Base-by-base conservation (phyloP, 2,888 invertebrate species). In the Arctia plantaginis region DNA sequence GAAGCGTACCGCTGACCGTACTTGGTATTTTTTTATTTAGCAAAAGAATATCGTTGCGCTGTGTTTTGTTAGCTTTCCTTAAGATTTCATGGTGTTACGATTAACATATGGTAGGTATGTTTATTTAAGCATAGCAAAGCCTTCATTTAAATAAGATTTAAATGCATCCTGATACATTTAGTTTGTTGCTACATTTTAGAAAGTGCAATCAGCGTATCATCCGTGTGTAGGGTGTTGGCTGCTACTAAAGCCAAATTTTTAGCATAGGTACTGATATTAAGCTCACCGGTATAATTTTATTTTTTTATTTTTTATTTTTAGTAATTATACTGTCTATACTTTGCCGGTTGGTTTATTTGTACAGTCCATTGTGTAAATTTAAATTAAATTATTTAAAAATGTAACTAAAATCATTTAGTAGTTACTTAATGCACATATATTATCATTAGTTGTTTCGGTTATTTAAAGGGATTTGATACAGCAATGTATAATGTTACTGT, bases 401-500 rank as follows among this genome's bases (percentile, higher is more conserved):
- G 3, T 27, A 59, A n/a, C 10, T 15, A 44, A 41, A 30, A 70
- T 67, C 30, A 15, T 59, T 72, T 18, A 12, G 39, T 13, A 41
- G 33, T 62, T 72, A 80, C 74, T 70, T 72, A 65, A 80, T 78
- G 76, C 72, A 76, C 80, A 78, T 77, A n/a, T n/a, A n/a, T n/a
- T n/a, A 74, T 33, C 35, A 78, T 82, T 76, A 77, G 59, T 23
- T 70, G 68, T 64, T 66, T 66, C 35, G 72, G 59, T 79, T 71
- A 64, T 71, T 71, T 41, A 4, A 23, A 59, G 66, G 67, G 59
- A 70, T 59, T 70, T 66, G 30, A n/a, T 23, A 73, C 47, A 59
- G 64, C 59, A 44, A 41, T 35, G 62, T 71, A 18, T 73, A 62
- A n/a, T 68, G 68, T 71, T 64, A 41, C 41, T 55, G 20, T 71